A percentile compares a stretch with the other conserved stretches of the same genome.
These are phyloP conservation scores for human DNA, from an alignment of 2,113 vertebrate species.

Conservation along the genomic window DNA sequence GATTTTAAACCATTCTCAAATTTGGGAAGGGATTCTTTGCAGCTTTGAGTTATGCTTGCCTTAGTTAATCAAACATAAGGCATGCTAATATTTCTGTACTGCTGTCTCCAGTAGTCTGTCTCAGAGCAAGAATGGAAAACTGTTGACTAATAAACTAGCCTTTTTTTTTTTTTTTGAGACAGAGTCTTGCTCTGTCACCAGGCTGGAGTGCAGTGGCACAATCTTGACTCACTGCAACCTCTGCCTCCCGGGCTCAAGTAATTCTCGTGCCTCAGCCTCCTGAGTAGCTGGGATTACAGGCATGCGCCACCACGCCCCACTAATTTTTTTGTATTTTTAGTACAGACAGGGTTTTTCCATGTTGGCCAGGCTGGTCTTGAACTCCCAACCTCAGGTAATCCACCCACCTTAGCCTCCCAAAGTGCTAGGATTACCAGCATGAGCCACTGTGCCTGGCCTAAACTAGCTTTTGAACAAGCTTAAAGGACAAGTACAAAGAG, in stretches of 20 bases:
- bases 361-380: no score
- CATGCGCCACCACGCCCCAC: fast-evolving
- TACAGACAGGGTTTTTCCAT: no score
- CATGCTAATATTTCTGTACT: background rate
- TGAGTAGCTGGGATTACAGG: no score
- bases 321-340: no score
- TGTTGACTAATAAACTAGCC: background rate
- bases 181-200: no score
- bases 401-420: no score
- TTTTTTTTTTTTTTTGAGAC: background rate
- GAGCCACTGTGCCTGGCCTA: background rate
- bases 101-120: background rate
- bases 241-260: no score
- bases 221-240: no score
- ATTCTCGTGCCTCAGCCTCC: no score
- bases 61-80: background rate
- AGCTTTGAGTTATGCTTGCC: background rate
- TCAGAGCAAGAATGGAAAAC: background rate
- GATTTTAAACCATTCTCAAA: background rate
- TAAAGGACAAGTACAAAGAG: background rate
- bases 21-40: background rate
- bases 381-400: no score
- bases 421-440: no score
- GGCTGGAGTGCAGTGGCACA: no score
- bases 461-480: background rate